phyloP scores from a whole-genome alignment of 2,797 vertebrate species.

The Amniataba percoides region DNA sequence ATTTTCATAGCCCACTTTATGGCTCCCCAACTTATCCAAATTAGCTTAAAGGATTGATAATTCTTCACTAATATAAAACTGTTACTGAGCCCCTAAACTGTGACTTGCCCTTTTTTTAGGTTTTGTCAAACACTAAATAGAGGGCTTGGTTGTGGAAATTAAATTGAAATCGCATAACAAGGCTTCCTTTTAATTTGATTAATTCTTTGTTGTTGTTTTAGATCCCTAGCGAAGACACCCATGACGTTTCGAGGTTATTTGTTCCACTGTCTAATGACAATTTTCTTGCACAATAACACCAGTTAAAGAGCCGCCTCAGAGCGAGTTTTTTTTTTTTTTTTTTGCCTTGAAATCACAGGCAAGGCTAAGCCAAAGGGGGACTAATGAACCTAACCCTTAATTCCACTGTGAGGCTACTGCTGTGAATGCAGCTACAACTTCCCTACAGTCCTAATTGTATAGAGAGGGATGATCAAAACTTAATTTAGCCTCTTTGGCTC shows the following conservation, averaged over 20 bases:
- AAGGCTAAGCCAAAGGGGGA: constrained; percentile 86
- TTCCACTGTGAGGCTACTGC: constrained; percentile 81
- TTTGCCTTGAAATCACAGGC: constrained; percentile 83
- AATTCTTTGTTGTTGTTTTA: constrained; percentile 90
- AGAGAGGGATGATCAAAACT: constrained; percentile 69
- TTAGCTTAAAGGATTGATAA: constrained; percentile 93
- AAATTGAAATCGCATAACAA: constrained; percentile 90
- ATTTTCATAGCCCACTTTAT: constrained; percentile 86
- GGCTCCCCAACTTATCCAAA: constrained; percentile 88
- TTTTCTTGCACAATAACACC: constrained; percentile 89
- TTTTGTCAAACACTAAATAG: constrained; percentile 87
- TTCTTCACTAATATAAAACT: constrained; percentile 90
- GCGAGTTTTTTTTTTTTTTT: constrained; percentile 80
- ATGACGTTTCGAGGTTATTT: constrained; percentile 90
- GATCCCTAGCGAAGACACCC: constrained; percentile 87
- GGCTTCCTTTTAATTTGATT: constrained; percentile 91
- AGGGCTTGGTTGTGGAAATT: constrained; percentile 90
- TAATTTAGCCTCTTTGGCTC: constrained; percentile 58
- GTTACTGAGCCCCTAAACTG: constrained; percentile 88
- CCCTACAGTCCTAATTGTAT: constrained; percentile 62
- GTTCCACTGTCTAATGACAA: constrained; percentile 91
- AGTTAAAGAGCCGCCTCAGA: constrained; percentile 87
- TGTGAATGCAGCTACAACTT: constrained; percentile 69
- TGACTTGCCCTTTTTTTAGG: constrained; percentile 85
- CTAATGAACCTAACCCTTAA: constrained; percentile 85